Base-by-base conservation (phyloP, 2,797 vertebrate genomes). In the Carapus acus region DNA sequence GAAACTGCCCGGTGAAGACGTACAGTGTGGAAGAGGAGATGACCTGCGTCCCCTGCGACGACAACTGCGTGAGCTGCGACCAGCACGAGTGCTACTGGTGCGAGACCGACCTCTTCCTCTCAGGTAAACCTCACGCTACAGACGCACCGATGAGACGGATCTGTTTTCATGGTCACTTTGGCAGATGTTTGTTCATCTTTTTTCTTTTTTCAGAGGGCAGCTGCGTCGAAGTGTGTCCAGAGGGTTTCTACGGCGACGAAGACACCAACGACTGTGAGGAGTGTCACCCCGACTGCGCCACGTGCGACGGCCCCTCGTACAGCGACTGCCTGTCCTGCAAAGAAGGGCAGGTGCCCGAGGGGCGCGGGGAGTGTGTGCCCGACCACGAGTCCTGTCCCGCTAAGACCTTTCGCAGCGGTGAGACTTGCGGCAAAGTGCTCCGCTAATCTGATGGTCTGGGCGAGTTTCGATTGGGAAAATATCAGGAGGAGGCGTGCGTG, bases 91-190 rank as follows among this genome's bases (percentile, higher is more conserved):
- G 94, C 73, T 80, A 89, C 60, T 91, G 85, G 54, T 97, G 94
- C 73, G 86, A 93, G 62, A 81, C 90, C 1, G 92, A 91, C 62
- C 90, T 91, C 78, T 94, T 93, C 74, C 82, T 95, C 57, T 88
- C 82, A 67, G 90, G 94, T 96, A 74, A 43, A 58, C 38, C 21
- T 18, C n/a, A n/a, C 52, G 9, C 19, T 37, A 27, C 38, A 2
- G 14, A n/a, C 13, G 21, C 16, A 15, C 34, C 24, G 24, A 5
- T 27, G 5, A 3, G 8, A 13, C 13, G n/a, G 13, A 36, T 33
- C 14, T 33, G 4, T 11, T 33, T 11, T 11, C 5, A 27, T 27
- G 24, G 5, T 27, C 4, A 5, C 4, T 27, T 27, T 27, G 4
- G 5, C 24, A 5, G 24, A n/a, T 27, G 5, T 27, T 27, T 27